Conservation (phyloP, 2,888 invertebrate genomes). For the Embidobia sp. region DNA sequence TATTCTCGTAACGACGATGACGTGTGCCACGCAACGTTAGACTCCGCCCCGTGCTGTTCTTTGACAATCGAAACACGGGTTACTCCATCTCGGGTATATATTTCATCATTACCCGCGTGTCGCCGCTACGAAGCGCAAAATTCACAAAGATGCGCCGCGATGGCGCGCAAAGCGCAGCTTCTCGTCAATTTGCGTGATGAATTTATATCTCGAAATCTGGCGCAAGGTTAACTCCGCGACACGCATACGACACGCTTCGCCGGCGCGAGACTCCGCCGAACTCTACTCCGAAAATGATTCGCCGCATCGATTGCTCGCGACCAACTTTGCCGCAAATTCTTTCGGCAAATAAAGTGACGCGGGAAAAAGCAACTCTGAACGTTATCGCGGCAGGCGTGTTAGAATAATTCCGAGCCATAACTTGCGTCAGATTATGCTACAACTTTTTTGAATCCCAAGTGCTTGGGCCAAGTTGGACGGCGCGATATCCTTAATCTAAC, state of each 20-base stretch:
- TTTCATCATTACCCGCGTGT: conserved; percentile 33
- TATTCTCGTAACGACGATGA: conserved; percentile 64
- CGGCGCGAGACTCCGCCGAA: too few relatives aligned
- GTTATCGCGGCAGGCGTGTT: background rate
- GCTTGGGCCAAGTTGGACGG: conserved; percentile 32
- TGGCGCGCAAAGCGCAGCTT: conserved; percentile 21
- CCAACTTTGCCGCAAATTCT: too few relatives aligned
- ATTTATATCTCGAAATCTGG: conserved; percentile 52
- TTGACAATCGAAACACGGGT: conserved; percentile 54
- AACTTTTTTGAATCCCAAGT: conserved; percentile 52
- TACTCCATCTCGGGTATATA: conserved; percentile 46
- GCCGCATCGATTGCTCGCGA: too few relatives aligned
- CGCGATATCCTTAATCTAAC: conserved; percentile 38
- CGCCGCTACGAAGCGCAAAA: conserved; percentile 19
- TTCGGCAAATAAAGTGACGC: background rate
- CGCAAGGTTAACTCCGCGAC: conserved; percentile 45
- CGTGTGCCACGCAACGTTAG: conserved; percentile 57
- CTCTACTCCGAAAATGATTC: too few relatives aligned
- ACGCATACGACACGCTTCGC: conserved; percentile 2
- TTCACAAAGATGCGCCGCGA: conserved; percentile 35
- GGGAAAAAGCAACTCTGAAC: background rate
- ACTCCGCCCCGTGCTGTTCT: conserved; percentile 49
- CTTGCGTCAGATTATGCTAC: conserved; percentile 33
- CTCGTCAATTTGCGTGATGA: conserved; percentile 43
- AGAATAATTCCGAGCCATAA: conserved; percentile 49